phyloP scores from a whole-genome alignment of 2,113 vertebrate species.

The Hepsetus odoe region DNA sequence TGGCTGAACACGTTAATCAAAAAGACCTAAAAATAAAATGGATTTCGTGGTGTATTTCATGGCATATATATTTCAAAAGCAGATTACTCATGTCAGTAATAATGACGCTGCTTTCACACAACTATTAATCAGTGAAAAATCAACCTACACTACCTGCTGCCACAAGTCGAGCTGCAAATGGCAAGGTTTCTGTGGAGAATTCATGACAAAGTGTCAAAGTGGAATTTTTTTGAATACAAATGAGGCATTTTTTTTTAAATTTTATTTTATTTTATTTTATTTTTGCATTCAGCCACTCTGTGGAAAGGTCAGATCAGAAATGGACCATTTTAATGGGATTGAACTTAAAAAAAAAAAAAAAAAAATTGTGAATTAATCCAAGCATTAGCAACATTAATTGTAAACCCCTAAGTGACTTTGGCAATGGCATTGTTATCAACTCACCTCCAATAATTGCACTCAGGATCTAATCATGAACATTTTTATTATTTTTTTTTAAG shows the following conservation, averaged over 20 bases:
- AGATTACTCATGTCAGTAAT: not conserved
- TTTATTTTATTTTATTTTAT: not conserved
- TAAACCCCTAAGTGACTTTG: not conserved
- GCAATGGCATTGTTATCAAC: not conserved
- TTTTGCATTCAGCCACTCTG: not conserved
- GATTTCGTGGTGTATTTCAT: too few relatives aligned
- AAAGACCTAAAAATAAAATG: not conserved
- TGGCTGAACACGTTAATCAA: not conserved
- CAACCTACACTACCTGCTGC: not conserved
- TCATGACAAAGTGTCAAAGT: not conserved
- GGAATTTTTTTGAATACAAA: not conserved
- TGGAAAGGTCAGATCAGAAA: slow-evolving; percentile 13
- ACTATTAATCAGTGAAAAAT: not conserved
- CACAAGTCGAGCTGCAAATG: not conserved
- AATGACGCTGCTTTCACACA: not conserved
- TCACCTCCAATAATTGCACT: not conserved
- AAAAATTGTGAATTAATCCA: not conserved
- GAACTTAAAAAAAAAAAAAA: not conserved
- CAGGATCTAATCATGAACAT: not conserved
- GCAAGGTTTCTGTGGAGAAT: not conserved
- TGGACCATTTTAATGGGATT: slow-evolving; percentile 14
- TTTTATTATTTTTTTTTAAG: not conserved
- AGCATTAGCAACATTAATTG: slow-evolving; percentile 4
- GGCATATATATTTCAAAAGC: not conserved
- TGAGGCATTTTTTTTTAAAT: not conserved